Conservation (phyloP, 1,140 invertebrate species). For the Drosophila azteca region DNA sequence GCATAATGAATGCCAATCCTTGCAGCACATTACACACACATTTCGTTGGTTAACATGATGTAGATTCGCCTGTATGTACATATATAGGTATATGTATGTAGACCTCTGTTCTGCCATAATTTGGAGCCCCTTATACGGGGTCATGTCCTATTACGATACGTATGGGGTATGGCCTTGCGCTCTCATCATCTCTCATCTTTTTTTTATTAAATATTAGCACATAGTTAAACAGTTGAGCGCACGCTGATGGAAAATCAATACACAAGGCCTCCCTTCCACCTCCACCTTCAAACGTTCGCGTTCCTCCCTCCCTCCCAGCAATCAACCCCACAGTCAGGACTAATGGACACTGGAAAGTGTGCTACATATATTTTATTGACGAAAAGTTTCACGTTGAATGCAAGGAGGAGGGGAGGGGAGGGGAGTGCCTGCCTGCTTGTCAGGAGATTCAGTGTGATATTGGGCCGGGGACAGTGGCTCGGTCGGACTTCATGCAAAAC, state of each 20-base stretch:
- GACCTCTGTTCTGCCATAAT: constrained; percentile 17
- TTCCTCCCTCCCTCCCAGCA: not conserved
- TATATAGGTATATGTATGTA: too few relatives aligned
- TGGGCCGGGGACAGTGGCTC: constrained; percentile 7
- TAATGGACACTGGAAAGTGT: constrained; percentile 28
- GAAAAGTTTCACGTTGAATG: constrained; percentile 55
- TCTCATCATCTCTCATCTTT: not conserved
- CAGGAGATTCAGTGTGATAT: not conserved
- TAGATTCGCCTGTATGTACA: constrained; percentile 19
- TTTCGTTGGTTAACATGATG: constrained; percentile 47
- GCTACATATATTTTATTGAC: constrained; percentile 66
- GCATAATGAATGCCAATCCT: constrained; percentile 49
- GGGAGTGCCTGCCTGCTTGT: not conserved
- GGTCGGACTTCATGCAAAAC: constrained; percentile 66
- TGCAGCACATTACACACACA: constrained; percentile 46
- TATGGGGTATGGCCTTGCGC: constrained; percentile 35
- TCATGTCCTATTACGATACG: constrained; percentile 61
- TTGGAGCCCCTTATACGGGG: constrained; percentile 40
- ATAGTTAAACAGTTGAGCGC: constrained; percentile 75
- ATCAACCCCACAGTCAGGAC: too few relatives aligned
- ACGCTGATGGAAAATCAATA: constrained; percentile 79
- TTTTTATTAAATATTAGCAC: constrained; percentile 82
- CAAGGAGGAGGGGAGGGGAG: not conserved
- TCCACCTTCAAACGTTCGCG: too few relatives aligned
- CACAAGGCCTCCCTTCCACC: constrained; percentile 10